Percentiles rank a stretch among this genome's conserved stretches.
These are phyloP conservation scores for Drosophila azteca DNA, from an alignment of 1,140 invertebrate species.

Conservation along the genomic window DNA sequence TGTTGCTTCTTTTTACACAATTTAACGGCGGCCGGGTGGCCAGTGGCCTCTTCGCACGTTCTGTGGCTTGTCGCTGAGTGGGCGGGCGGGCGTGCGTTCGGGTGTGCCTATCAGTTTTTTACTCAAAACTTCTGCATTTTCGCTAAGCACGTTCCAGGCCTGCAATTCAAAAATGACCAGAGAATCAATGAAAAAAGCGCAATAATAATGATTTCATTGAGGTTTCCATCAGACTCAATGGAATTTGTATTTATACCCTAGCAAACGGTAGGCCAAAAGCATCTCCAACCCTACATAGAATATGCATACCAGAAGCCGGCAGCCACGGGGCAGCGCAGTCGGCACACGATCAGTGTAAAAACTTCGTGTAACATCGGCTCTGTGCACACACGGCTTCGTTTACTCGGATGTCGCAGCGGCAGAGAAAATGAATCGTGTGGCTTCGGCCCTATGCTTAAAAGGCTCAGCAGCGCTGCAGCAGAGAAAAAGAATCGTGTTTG, in stretches of 20 bases:
- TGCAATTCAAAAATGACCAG: slow-evolving; percentile 36
- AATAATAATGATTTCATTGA: slow-evolving; percentile 43
- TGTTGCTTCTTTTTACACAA: background rate
- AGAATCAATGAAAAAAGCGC: slow-evolving; percentile 16
- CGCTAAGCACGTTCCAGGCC: slow-evolving; percentile 62
- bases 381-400: too few species aligned
- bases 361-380: too few species aligned
- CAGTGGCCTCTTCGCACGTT: background rate
- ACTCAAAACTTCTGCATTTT: slow-evolving; percentile 56
- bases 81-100: background rate
- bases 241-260: slow-evolving; percentile 4
- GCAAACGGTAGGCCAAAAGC: background rate
- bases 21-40: background rate
- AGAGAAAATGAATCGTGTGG: too few species aligned
- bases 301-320: too few species aligned
- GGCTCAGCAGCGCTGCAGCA: too few species aligned
- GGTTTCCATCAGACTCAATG: slow-evolving; percentile 37
- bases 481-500: too few species aligned
- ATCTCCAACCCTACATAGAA: too few species aligned
- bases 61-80: slow-evolving; percentile 15
- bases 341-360: too few species aligned
- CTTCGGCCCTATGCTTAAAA: too few species aligned
- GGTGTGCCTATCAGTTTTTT: slow-evolving; percentile 37
- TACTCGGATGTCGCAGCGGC: too few species aligned
- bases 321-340: too few species aligned